Evolutionary conservation across 2,113 vertebrate genomes (phyloP).

Genomic region (Fulmarus glacialis): DNA sequence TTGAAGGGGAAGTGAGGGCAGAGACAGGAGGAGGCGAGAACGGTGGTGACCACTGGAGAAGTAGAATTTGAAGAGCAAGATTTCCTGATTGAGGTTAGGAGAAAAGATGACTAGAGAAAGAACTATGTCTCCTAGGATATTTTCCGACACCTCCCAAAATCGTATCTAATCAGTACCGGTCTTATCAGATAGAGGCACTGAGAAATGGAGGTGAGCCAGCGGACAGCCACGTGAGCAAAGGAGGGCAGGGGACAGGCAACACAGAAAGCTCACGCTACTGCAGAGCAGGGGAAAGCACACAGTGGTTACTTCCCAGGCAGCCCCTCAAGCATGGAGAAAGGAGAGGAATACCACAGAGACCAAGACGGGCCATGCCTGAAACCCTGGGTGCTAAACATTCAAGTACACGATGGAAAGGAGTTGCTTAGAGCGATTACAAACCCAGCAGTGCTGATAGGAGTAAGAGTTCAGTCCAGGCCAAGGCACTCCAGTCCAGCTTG

Average conservation of each 20-base stretch:
- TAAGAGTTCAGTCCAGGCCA: conserved; percentile 12
- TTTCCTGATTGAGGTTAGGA: not conserved
- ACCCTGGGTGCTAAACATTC: not conserved
- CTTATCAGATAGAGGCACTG: not conserved
- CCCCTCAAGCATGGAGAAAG: not conserved
- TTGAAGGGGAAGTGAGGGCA: conserved; percentile 24
- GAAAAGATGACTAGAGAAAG: not conserved
- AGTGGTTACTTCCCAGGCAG: not conserved
- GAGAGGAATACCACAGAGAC: not conserved
- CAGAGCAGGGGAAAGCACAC: not conserved
- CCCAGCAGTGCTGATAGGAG: not conserved
- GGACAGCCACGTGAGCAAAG: not conserved
- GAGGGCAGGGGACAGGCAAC: not conserved
- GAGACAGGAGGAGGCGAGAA: not conserved
- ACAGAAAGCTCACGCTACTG: not conserved
- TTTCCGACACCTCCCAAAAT: not conserved
- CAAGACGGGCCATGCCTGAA: not conserved
- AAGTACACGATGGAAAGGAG: not conserved
- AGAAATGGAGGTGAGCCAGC: conserved; percentile 16
- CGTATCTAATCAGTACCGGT: not conserved
- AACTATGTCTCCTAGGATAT: not conserved
- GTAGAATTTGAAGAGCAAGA: conserved; percentile 11
- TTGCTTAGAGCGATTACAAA: conserved; percentile 4
- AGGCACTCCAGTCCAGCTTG: not conserved
- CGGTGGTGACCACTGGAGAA: not conserved